Evolutionary conservation across 2,113 vertebrate species (phyloP).

Genomic region (Etheostoma spectabile): DNA sequence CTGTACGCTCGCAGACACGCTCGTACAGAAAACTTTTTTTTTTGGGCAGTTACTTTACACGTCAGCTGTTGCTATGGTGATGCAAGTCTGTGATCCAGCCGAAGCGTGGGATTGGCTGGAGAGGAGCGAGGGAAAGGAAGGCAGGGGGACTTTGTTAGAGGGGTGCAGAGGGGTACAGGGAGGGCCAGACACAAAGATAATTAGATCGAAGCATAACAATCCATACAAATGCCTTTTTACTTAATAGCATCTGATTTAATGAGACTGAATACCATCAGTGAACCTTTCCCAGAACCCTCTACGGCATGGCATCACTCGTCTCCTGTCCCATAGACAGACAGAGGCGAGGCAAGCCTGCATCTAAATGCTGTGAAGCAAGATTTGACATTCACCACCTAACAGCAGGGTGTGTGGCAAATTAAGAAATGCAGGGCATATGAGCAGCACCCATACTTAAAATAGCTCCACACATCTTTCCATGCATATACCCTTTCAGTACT

Average conservation of each 20-base stretch:
- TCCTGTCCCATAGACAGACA: slow-evolving; percentile 30
- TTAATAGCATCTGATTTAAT: slow-evolving; percentile 48
- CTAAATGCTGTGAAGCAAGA: slow-evolving; percentile 42
- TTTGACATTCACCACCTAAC: slow-evolving; percentile 47
- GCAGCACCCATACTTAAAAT: slow-evolving; percentile 67
- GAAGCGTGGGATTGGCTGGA: slow-evolving; percentile 73
- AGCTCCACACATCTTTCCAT: slow-evolving; percentile 51
- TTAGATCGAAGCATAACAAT: slow-evolving; percentile 70
- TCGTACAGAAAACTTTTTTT: slow-evolving; percentile 70
- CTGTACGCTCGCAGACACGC: slow-evolving; percentile 48
- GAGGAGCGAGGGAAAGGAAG: slow-evolving; percentile 62
- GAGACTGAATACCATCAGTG: slow-evolving; percentile 35
- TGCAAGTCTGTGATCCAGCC: slow-evolving; percentile 72
- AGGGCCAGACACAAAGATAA: slow-evolving; percentile 69
- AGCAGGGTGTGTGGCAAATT: slow-evolving; percentile 47
- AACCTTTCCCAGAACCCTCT: slow-evolving; percentile 26
- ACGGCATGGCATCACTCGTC: slow-evolving; percentile 18
- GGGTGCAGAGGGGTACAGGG: slow-evolving; percentile 44
- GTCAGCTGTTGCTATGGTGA: slow-evolving; percentile 88
- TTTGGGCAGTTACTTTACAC: slow-evolving; percentile 79
- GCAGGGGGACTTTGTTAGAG: slow-evolving; percentile 59
- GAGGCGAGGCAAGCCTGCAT: slow-evolving; percentile 13
- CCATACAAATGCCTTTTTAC: slow-evolving; percentile 62
- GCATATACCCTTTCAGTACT: slow-evolving; percentile 32
- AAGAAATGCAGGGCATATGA: slow-evolving; percentile 28